Conservation (phyloP, 2,797 vertebrate species). For the Hybognathus amarus region DNA sequence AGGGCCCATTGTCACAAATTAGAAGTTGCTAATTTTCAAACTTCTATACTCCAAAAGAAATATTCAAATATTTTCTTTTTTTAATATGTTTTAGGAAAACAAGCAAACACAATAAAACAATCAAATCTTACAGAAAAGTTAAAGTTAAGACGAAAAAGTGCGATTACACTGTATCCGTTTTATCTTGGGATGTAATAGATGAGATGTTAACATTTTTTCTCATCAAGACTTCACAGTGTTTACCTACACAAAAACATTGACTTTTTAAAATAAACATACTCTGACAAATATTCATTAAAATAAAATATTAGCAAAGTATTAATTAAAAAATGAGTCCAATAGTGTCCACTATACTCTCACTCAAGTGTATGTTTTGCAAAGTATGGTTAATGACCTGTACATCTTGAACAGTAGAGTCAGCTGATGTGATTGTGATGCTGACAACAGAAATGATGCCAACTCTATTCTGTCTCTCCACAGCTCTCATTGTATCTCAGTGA, state of each 20-base stretch:
- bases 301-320: neutral
- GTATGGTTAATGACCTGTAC: neutral
- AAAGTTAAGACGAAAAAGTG: neutral
- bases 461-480: slow-evolving; percentile 11
- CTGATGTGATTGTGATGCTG: neutral
- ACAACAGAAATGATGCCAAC: slow-evolving; percentile 3
- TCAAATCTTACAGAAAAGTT: neutral
- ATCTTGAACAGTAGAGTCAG: neutral
- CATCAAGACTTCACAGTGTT: neutral
- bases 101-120: neutral
- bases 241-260: too few species aligned
- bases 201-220: neutral
- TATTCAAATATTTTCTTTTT: neutral
- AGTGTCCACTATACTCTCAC: neutral
- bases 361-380: neutral
- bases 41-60: neutral
- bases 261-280: neutral
- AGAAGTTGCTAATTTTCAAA: neutral
- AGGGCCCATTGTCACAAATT: neutral
- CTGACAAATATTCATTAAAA: neutral
- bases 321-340: too few species aligned
- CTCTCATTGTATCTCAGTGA: slow-evolving; percentile 5
- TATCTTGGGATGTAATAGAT: neutral
- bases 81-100: neutral
- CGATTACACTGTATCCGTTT: neutral